phyloP scores from a whole-genome alignment of 2,113 vertebrate species.

The Phoenicopterus ruber region DNA sequence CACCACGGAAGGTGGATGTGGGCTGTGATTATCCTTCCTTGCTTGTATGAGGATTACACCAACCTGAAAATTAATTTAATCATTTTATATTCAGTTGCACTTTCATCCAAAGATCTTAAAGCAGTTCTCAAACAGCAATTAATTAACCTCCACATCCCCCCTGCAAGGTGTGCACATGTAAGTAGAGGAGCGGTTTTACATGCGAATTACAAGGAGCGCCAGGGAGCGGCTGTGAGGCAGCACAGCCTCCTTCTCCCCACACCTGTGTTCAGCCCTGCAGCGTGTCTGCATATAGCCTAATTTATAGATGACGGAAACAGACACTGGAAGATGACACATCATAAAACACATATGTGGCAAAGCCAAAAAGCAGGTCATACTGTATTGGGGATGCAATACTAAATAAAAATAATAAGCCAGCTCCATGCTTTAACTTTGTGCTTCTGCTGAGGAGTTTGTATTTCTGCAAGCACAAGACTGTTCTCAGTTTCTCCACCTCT shows the following conservation, averaged over 20 bases:
- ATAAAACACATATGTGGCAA: neutral
- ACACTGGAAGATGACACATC: neutral
- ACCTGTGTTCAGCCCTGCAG: neutral
- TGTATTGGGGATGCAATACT: neutral
- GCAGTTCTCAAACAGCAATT: neutral
- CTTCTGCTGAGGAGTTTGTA: neutral
- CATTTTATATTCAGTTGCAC: neutral
- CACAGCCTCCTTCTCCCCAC: neutral
- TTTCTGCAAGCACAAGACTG: neutral
- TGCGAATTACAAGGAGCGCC: accelerated
- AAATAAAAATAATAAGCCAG: slow-evolving; percentile 5
- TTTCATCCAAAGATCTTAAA: neutral
- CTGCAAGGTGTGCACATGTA: neutral
- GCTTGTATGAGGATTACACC: neutral
- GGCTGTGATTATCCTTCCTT: neutral
- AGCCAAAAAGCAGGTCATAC: neutral
- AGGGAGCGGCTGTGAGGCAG: neutral
- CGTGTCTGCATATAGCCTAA: accelerated
- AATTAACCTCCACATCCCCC: neutral
- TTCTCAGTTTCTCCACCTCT: neutral
- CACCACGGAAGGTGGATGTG: neutral
- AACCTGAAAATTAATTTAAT: neutral
- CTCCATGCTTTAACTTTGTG: neutral
- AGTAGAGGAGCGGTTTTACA: neutral
- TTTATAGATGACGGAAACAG: neutral